Base-by-base conservation (phyloP, 2,888 invertebrate genomes). In the Nemotelus nigrinus region DNA sequence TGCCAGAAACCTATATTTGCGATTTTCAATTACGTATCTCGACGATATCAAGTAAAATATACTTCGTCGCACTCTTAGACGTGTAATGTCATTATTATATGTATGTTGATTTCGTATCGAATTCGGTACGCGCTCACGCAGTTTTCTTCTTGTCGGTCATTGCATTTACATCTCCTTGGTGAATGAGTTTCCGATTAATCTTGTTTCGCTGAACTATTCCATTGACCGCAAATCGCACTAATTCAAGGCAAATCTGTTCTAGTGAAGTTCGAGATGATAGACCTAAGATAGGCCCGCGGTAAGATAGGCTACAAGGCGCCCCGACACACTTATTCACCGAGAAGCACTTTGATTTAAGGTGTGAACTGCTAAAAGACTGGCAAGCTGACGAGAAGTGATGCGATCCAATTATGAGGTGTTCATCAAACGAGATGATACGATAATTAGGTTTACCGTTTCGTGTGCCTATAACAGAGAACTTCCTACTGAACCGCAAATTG, bases 181-280 rank as follows among this genome's bases (percentile, higher is more conserved):
- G 5, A 71, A 57, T 43, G n/a, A 48, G 48, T 78, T 78, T 78
- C 78, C 75, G 78, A 78, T 78, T 4, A 58, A 78, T 75, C 78
- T 71, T n/a, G 71, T 71, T 71, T 71, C 53, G 8, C 48, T 71
- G 57, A 55, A 71, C 71, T 71, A 71, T 43, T 71, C 71, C 71
- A 55, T 8, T 71, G 71, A 55, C 55, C 71, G 47, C 65, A 65
- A 47, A 65, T 65, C 65, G 65, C 25, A 71, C 71, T 71, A 55
- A 71, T 71, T 71, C 55, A 57, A 71, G 55, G 41, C 43, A 68
- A 68, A 50, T 53, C 57, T 53, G 71, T 43, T 39, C 65, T 45
- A 10, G 68, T 57, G 43, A 57, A 71, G 55, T 39, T 10, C 71
- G 41, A 57, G 71, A 65, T 65, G 65, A 47, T 65, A 65, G 45